Evolutionary conservation across 2,797 vertebrate genomes (phyloP).

Genomic region (Lepilemur ruficaudatus): DNA sequence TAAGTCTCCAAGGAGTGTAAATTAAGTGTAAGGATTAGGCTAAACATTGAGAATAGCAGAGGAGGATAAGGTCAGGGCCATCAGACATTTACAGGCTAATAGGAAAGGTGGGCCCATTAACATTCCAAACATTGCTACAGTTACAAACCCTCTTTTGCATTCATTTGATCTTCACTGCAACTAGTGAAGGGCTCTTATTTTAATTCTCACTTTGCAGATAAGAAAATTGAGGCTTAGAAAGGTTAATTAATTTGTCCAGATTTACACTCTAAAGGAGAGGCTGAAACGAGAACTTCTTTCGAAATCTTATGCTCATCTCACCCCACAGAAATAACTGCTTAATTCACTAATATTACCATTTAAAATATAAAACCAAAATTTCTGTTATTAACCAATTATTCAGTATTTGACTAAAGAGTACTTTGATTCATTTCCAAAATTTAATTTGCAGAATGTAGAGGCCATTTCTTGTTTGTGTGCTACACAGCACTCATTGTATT

Average conservation of each 20-base stretch:
- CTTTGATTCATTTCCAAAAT: neutral
- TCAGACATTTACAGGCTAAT: neutral
- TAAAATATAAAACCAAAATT: neutral
- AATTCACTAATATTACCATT: neutral
- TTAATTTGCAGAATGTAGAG: neutral
- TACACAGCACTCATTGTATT: neutral
- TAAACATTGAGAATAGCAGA: neutral
- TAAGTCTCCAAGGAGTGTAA: neutral
- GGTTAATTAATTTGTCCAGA: conserved; percentile 38
- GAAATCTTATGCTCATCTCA: neutral
- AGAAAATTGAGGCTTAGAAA: neutral
- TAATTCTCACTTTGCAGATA: conserved; percentile 7
- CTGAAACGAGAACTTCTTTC: neutral
- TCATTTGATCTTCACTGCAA: neutral
- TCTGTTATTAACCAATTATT: neutral
- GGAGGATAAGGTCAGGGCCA: neutral
- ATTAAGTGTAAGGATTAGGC: neutral
- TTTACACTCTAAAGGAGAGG: neutral
- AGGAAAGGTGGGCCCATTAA: neutral
- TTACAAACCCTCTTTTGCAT: neutral
- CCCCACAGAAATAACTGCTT: neutral
- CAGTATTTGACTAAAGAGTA: neutral
- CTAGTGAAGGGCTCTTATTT: neutral
- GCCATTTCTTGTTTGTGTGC: neutral
- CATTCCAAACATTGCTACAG: neutral